A percentile compares a stretch with the other conserved stretches of the same genome.
Evolutionary conservation across 2,888 invertebrate genomes (phyloP).

Genomic region (Nemotelus nigrinus): DNA sequence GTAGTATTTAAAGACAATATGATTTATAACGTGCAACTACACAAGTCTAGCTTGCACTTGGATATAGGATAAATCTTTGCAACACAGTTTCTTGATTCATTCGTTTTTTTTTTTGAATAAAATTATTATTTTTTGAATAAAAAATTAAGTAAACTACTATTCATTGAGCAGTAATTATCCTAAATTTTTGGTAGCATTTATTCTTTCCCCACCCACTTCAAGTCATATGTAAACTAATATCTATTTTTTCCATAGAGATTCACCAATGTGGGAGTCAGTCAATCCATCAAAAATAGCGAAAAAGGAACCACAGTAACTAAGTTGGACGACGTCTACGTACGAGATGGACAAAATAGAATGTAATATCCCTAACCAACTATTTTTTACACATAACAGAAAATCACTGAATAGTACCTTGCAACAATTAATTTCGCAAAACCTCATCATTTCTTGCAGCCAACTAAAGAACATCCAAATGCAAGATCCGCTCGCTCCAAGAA

Average conservation of each 20-base stretch:
- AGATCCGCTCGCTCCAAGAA: slow-evolving; percentile 43
- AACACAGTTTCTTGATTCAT: too few species aligned
- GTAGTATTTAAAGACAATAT: too few species aligned
- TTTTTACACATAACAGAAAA: background rate
- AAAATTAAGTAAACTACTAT: too few species aligned
- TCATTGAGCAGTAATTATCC: too few species aligned
- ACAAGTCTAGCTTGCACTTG: too few species aligned
- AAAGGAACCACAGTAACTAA: slow-evolving; percentile 24
- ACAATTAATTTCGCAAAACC: background rate
- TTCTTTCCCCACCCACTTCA: too few species aligned
- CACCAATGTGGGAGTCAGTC: slow-evolving; percentile 48
- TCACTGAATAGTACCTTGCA: background rate
- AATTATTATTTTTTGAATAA: too few species aligned
- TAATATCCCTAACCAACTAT: slow-evolving; percentile 19
- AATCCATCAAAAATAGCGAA: slow-evolving; percentile 38
- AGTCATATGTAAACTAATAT: background rate
- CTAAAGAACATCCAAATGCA: slow-evolving; percentile 47
- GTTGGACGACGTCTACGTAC: slow-evolving; percentile 43
- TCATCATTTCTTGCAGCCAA: slow-evolving; percentile 30
- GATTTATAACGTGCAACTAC: too few species aligned
- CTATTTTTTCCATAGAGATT: slow-evolving; percentile 44
- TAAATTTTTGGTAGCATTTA: too few species aligned
- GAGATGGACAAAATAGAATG: slow-evolving; percentile 47
- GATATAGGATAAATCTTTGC: too few species aligned
- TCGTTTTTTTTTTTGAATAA: too few species aligned